phyloP scores from a whole-genome alignment of 1,140 invertebrate genomes.

The Pararge aegeria region DNA sequence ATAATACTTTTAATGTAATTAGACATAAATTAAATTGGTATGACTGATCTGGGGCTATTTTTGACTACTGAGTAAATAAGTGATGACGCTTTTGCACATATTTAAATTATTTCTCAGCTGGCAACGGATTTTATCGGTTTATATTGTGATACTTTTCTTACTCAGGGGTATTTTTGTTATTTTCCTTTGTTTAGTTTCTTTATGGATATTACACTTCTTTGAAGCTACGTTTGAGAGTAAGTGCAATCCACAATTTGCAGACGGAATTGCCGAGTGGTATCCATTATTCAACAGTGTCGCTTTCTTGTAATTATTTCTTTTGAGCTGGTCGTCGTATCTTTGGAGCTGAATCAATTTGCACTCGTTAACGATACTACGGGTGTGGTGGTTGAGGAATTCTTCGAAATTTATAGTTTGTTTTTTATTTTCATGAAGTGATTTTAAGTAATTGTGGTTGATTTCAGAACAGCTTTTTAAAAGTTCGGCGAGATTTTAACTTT shows the following conservation, averaged over 20 bases:
- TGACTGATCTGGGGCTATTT: too few relatives aligned
- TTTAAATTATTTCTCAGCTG: too few relatives aligned
- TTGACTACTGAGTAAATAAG: too few relatives aligned
- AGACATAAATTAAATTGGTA: too few relatives aligned
- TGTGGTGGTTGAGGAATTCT: not conserved
- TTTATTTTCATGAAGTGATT: not conserved
- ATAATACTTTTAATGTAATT: too few relatives aligned
- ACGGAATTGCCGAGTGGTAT: constrained; percentile 14
- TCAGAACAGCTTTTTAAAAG: too few relatives aligned
- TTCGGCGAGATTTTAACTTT: too few relatives aligned
- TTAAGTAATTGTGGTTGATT: too few relatives aligned
- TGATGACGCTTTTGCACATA: too few relatives aligned
- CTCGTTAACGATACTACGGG: constrained; percentile 33
- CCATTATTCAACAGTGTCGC: constrained; percentile 42
- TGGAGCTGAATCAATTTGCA: constrained; percentile 47
- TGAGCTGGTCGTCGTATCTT: constrained; percentile 28
- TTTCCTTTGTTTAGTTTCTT: not conserved
- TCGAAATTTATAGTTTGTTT: not conserved
- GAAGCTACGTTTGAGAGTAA: not conserved
- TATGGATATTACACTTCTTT: not conserved
- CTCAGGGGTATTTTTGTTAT: not conserved
- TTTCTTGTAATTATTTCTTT: constrained; percentile 41
- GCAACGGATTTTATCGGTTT: too few relatives aligned
- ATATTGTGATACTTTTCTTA: too few relatives aligned
- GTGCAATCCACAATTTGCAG: not conserved